A percentile compares a stretch with the other conserved stretches of the same genome.
Conservation (phyloP, 2,888 invertebrate species). For the Syrista parreyssii region DNA sequence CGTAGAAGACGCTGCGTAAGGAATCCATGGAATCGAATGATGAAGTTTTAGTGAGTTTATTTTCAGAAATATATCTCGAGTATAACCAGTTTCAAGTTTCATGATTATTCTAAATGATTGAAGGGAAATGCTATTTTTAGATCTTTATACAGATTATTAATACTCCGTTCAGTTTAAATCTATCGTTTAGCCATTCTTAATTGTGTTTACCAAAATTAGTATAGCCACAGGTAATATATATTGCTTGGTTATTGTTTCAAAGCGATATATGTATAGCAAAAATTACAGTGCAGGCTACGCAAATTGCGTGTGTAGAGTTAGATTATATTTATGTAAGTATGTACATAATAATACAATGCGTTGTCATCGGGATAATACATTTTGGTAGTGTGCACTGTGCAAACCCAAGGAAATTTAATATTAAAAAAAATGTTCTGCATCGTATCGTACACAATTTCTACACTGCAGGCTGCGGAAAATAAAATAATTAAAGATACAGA, state of each 20-base stretch:
- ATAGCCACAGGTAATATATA: slow-evolving; percentile 44
- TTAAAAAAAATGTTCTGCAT: neutral
- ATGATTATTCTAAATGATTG: neutral
- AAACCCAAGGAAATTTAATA: neutral
- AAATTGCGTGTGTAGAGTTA: neutral
- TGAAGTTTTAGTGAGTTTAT: neutral
- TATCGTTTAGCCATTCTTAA: neutral
- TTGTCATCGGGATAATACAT: neutral
- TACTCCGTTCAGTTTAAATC: neutral
- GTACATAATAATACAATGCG: slow-evolving; percentile 22
- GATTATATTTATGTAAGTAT: slow-evolving; percentile 15
- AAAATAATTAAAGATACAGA: neutral
- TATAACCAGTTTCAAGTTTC: neutral
- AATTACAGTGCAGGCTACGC: neutral
- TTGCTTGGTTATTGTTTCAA: neutral
- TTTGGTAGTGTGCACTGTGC: neutral
- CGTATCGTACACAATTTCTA: neutral
- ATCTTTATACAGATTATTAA: neutral
- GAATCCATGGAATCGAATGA: neutral
- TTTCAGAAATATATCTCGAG: neutral
- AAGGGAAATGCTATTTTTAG: neutral
- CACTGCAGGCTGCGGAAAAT: neutral
- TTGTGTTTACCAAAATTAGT: slow-evolving; percentile 52
- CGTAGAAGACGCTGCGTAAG: neutral
- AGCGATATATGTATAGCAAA: neutral